Evolutionary conservation across 2,797 vertebrate species (phyloP).

Genomic region (Falco rusticolus): DNA sequence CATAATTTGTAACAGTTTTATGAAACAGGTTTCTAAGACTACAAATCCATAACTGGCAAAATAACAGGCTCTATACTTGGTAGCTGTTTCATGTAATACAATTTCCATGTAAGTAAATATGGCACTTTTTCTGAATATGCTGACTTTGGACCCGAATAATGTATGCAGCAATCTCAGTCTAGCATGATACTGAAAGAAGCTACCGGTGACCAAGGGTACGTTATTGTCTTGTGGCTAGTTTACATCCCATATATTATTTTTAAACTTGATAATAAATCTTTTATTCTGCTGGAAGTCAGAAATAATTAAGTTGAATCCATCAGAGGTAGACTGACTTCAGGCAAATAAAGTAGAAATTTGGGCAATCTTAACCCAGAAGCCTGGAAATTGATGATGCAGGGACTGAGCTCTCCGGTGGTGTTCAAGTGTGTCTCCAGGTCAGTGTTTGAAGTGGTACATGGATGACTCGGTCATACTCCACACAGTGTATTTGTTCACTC

Average conservation of each 20-base stretch:
- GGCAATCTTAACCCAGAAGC: background rate
- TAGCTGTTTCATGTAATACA: background rate
- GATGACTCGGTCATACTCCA: background rate
- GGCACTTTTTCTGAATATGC: background rate
- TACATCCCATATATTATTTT: background rate
- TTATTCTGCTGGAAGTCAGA: background rate
- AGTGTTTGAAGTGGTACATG: rapidly evolving
- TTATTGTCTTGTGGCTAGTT: background rate
- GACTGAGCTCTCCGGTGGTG: background rate
- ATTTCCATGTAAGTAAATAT: background rate
- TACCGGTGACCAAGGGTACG: background rate
- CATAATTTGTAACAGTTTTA: background rate
- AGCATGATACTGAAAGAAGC: background rate
- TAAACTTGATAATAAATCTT: background rate
- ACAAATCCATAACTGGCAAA: background rate
- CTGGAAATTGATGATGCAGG: background rate
- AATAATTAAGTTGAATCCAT: background rate
- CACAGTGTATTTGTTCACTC: background rate
- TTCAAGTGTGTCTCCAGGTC: background rate
- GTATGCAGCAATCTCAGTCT: background rate
- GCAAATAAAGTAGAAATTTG: background rate
- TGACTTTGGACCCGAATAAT: background rate
- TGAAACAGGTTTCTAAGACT: background rate
- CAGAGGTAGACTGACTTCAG: background rate
- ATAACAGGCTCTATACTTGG: background rate